phyloP scores from a whole-genome alignment of 2,113 vertebrate genomes.

The Bubalus kerabau region DNA sequence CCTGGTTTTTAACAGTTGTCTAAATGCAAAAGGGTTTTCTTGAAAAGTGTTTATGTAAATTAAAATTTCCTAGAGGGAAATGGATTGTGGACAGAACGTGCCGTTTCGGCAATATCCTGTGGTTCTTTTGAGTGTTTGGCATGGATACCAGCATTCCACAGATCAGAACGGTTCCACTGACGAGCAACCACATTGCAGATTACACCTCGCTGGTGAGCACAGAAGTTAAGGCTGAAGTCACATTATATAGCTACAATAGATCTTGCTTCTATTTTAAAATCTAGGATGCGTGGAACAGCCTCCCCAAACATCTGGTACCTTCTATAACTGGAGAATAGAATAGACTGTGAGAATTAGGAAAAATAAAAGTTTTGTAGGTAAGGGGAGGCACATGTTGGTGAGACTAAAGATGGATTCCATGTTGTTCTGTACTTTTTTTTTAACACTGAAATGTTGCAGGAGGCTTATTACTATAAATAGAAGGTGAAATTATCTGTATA shows the following conservation, averaged over 20 bases:
- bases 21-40: constrained; percentile 2
- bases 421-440: constrained; percentile 30
- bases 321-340: constrained; percentile 34
- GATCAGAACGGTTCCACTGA: constrained; percentile 32
- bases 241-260: constrained; percentile 64
- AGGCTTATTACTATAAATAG: neutral
- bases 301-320: constrained; percentile 71
- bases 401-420: constrained; percentile 37
- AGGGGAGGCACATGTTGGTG: neutral
- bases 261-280: constrained; percentile 63
- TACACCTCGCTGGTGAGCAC: constrained; percentile 57
- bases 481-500: neutral
- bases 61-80: constrained; percentile 43
- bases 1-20: neutral
- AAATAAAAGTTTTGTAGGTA: neutral
- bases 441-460: neutral
- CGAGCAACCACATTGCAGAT: neutral
- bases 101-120: neutral
- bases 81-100: neutral
- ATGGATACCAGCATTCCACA: neutral
- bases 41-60: constrained; percentile 10
- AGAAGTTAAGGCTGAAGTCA: constrained; percentile 61
- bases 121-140: neutral
- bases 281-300: constrained; percentile 27
- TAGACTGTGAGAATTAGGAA: constrained; percentile 65